Evolutionary conservation across 1,140 invertebrate species (phyloP), one percentile per base, ranked within the genome.

Genomic region (Drusus annulatus): DNA sequence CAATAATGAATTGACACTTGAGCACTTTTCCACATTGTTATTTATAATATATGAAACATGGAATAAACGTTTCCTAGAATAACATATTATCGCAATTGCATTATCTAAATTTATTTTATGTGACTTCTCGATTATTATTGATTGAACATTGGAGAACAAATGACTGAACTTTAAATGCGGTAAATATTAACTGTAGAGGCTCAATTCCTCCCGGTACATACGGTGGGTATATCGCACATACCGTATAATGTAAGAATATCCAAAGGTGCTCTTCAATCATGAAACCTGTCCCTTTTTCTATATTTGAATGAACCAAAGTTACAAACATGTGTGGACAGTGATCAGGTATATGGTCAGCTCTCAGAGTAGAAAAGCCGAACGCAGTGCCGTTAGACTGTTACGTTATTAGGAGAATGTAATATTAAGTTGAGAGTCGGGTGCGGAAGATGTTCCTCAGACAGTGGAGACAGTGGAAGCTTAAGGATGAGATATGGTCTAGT

Each of bases 1-100:
- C 65, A 69, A 69, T 69, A 69, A 69, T 69, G 65, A 69, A 69
- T 69, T 69, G 65, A 69, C 65, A 45, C 65, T 69, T 69, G 65
- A 69, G 65, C 65, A 69, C 65, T 50, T 69, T 65, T 69, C 65
- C 65, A 69, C 65, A 4, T 69, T 45, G 65, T 69, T 45, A 69
- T 69, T 69, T 69, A 69, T 45, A 45, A 45, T 69, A 69, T 69
- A 45, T 69, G 65, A 69, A 69, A 69, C 65, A 69, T 69, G 65
- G 65, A 69, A 69, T 69, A 50, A 45, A 45, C 36, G 45, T 69
- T 69, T 69, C 65, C 21, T 69, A 69, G 65, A 69, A 17, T 69
- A 69, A 50, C 15, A 50, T 69, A 69, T 50, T 63, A 63, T 69
- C 65, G 65, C 65, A 69, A 69, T 45, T 23, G 28, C 36, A 45